Base-by-base conservation (phyloP, 2,888 invertebrate species). In the Pterobdella sp. region DNA sequence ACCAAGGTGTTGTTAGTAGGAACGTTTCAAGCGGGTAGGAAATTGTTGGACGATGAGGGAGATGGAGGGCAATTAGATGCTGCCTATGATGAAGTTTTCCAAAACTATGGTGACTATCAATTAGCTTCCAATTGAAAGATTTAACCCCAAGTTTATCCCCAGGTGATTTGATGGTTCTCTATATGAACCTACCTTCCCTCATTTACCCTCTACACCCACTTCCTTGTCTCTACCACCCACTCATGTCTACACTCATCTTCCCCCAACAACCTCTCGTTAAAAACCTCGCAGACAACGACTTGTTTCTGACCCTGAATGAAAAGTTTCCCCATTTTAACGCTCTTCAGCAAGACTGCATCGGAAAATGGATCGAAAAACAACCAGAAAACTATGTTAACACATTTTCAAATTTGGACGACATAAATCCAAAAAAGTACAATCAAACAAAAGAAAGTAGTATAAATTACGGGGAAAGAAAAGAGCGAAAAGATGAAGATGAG, bases 31-130 rank as follows among this genome's bases (percentile, higher is more conserved):
- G 74, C 76, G 1, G 76, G 76, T 1, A 73, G 73, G 42, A 75
- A 75, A 68, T 32, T 76, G 65, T 36, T 76, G 32, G 76, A 76
- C n/a, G 76, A 72, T 22, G 71, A 42, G 3, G 75, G 73, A 1
- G 73, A 76, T 42, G 66, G 72, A 49, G 76, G 76, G 1, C 76
- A 76, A 60, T 69, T 76, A 34, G 76, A 76, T 35, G 35, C 56
- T 18, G 34, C 75, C 26, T 76, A 76, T 34, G 76, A 75, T 52
- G 73, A 74, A 64, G 75, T 68, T n/a, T 67, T 52, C 26, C 70
- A 74, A 1, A 69, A 68, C 35, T 73, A 73, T 56, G 75, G 76
- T 75, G 3, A 14, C 42, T 14, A 42, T 14, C 7, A 42, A 42
- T 14, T 42, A 42, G 7, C 18, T 42, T 42, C 18, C 18, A 42